Evolutionary conservation across 2,797 vertebrate species (phyloP).

Genomic region (Manis crassicaudata): DNA sequence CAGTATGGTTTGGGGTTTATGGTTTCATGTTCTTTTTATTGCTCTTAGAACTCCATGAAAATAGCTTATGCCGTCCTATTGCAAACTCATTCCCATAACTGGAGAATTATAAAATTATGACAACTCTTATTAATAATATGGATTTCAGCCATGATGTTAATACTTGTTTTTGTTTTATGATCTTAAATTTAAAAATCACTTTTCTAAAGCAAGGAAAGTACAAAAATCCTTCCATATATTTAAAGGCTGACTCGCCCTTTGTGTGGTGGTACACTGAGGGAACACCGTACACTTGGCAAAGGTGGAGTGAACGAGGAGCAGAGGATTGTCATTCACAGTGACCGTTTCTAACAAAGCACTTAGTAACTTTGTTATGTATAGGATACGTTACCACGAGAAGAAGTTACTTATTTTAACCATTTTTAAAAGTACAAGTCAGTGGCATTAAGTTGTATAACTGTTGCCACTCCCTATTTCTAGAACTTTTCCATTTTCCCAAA

Average conservation of each 20-base stretch:
- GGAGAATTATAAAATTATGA: background rate
- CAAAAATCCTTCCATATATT: background rate
- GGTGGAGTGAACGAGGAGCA: background rate
- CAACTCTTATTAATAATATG: background rate
- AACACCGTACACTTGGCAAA: background rate
- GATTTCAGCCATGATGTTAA: background rate
- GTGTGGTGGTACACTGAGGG: background rate
- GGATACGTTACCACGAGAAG: too few species aligned
- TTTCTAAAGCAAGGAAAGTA: background rate
- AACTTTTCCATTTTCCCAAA: background rate
- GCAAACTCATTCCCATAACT: background rate
- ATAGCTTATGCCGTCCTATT: background rate
- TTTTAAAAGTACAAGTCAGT: background rate
- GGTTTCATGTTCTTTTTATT: constrained; percentile 17
- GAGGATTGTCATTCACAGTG: background rate
- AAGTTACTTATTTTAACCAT: background rate
- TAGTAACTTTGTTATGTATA: background rate
- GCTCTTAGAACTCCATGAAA: constrained; percentile 12
- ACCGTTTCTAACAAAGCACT: background rate
- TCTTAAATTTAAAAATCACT: background rate
- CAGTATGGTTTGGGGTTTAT: background rate
- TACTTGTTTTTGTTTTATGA: background rate
- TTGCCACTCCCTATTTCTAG: background rate
- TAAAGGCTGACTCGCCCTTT: background rate
- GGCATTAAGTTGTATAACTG: background rate